phyloP scores from a whole-genome alignment of 2,113 vertebrate species.

The Ahaetulla prasina region DNA sequence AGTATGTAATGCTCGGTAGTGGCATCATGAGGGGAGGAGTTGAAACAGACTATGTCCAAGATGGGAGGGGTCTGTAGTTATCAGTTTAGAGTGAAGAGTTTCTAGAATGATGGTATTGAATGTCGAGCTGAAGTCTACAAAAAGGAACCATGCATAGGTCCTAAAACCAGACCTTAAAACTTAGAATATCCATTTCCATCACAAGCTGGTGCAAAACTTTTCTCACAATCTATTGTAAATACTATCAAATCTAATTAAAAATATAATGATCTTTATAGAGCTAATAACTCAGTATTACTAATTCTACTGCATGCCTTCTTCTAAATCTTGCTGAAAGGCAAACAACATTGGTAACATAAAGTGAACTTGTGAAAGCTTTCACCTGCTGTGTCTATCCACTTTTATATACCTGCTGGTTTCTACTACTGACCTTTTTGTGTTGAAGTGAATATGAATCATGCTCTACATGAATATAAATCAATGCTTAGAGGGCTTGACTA shows the following conservation, averaged over 20 bases:
- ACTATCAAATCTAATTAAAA: background rate
- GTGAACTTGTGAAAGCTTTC: background rate
- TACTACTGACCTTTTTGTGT: background rate
- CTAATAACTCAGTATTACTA: background rate
- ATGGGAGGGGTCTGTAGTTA: background rate
- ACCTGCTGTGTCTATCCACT: background rate
- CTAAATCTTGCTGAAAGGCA: background rate
- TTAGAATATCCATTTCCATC: background rate
- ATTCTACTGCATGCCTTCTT: background rate
- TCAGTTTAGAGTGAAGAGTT: background rate
- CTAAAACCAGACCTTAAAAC: background rate
- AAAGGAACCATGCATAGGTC: background rate
- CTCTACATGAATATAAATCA: background rate
- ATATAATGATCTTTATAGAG: background rate
- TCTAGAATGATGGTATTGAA: background rate
- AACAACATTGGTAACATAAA: background rate
- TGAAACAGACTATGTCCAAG: background rate
- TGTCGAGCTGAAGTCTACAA: background rate
- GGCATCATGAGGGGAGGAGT: background rate
- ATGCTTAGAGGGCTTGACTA: background rate
- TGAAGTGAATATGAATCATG: background rate
- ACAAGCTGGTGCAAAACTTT: background rate
- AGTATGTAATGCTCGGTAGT: background rate
- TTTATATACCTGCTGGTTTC: background rate
- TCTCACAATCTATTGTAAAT: background rate